These are phyloP conservation scores for Cerastis rubricosa DNA, from an alignment of 2,888 invertebrate genomes.

Conservation along the genomic window DNA sequence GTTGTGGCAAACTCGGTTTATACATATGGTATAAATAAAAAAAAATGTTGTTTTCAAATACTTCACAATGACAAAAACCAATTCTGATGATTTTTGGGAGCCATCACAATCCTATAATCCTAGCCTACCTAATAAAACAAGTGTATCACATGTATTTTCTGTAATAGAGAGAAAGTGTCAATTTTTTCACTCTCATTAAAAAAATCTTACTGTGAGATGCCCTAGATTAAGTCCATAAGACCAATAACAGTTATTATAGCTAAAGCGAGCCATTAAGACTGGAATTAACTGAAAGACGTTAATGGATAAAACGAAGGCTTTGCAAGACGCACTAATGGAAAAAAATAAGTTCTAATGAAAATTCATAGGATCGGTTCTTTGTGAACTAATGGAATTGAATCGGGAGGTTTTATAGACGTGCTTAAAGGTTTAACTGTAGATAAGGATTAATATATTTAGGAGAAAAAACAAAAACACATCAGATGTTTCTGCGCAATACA, in stretches of 20 bases:
- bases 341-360: conserved; percentile 65
- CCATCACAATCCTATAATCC: not conserved
- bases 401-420: conserved; percentile 30
- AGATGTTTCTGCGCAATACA: not conserved
- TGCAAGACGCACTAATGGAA: conserved; percentile 58
- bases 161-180: not conserved
- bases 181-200: not conserved
- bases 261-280: conserved; percentile 50
- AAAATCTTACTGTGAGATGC: too few species aligned
- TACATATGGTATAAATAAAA: too few species aligned
- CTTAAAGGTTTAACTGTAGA: conserved; percentile 25
- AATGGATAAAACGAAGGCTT: conserved; percentile 54
- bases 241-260: conserved; percentile 52
- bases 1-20: not conserved
- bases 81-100: not conserved
- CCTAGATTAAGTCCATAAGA: conserved; percentile 15
- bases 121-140: not conserved
- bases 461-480: not conserved
- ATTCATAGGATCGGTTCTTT: conserved; percentile 59
- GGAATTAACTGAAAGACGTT: conserved; percentile 60
- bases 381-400: conserved; percentile 51
- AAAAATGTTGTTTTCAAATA: not conserved
- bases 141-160: not conserved
- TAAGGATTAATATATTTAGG: conserved; percentile 9
- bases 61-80: not conserved